Evolutionary conservation across 2,888 invertebrate genomes (phyloP).

Genomic region (Protonemura montana): DNA sequence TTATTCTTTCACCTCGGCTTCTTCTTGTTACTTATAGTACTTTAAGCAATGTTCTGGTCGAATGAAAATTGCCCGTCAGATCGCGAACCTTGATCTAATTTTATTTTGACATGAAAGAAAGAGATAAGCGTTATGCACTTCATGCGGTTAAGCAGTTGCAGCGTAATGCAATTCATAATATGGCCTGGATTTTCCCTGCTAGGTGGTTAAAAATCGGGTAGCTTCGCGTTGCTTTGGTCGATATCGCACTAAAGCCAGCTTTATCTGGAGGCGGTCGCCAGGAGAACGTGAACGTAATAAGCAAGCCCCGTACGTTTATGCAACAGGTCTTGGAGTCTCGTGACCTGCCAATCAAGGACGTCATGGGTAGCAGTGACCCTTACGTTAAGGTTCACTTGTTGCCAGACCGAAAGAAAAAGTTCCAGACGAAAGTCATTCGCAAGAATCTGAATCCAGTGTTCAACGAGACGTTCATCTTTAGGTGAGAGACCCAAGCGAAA

Average conservation of each 20-base stretch:
- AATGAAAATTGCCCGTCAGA: neutral
- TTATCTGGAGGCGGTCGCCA: neutral
- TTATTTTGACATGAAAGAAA: neutral
- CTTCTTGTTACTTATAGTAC: neutral
- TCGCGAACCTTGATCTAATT: neutral
- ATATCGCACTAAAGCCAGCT: neutral
- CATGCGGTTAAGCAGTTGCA: neutral
- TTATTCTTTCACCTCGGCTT: neutral
- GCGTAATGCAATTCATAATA: neutral
- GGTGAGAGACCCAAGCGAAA: conserved; percentile 59
- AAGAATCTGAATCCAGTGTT: conserved; percentile 83
- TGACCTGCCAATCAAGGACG: conserved; percentile 83
- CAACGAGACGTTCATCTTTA: conserved; percentile 85
- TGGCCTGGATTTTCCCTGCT: neutral
- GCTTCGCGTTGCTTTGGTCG: neutral
- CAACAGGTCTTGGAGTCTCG: conserved; percentile 74
- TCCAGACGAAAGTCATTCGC: conserved; percentile 83
- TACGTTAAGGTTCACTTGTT: conserved; percentile 86
- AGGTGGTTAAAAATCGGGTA: neutral
- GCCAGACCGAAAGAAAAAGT: conserved; percentile 86
- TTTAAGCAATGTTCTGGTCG: neutral
- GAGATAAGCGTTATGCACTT: neutral
- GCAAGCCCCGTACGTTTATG: neutral
- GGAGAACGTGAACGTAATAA: neutral
- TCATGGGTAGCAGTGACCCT: conserved; percentile 85